Evolutionary conservation across 2,888 invertebrate genomes (phyloP).

Genomic region (Parascotia fuliginaria): DNA sequence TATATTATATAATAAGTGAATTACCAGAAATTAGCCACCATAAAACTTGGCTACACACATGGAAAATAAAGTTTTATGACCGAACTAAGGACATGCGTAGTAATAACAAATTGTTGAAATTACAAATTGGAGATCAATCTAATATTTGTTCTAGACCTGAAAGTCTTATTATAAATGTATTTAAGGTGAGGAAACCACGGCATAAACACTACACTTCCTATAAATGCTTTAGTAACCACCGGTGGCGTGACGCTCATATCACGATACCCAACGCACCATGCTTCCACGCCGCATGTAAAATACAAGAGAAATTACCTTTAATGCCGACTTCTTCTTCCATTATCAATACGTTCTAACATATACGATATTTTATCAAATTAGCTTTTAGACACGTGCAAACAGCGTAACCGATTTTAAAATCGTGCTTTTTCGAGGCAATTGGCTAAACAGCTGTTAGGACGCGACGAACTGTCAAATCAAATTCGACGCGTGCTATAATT

Average conservation of each 20-base stretch:
- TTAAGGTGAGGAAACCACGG: background rate
- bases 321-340: slow-evolving; percentile 72
- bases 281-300: slow-evolving; percentile 33
- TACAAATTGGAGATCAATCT: background rate
- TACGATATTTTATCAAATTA: slow-evolving; percentile 38
- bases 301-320: slow-evolving; percentile 60
- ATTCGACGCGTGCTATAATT: slow-evolving; percentile 55
- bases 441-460: slow-evolving; percentile 80
- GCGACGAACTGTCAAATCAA: slow-evolving; percentile 76
- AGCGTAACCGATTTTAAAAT: slow-evolving; percentile 58
- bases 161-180: background rate
- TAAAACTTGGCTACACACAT: background rate
- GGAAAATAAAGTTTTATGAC: slow-evolving; percentile 5
- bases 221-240: slow-evolving; percentile 20
- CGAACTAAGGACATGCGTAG: slow-evolving; percentile 24
- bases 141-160: background rate
- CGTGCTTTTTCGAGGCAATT: slow-evolving; percentile 59
- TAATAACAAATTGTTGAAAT: background rate
- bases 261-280: slow-evolving; percentile 30
- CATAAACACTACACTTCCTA: background rate
- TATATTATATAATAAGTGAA: background rate
- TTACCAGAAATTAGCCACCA: background rate
- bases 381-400: slow-evolving; percentile 66
- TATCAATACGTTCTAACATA: slow-evolving; percentile 36
- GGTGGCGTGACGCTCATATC: slow-evolving; percentile 38